A percentile compares a stretch with the other conserved stretches of the same genome.
phyloP scores from a whole-genome alignment of 2,797 vertebrate species.

The Coregonus suidteri region DNA sequence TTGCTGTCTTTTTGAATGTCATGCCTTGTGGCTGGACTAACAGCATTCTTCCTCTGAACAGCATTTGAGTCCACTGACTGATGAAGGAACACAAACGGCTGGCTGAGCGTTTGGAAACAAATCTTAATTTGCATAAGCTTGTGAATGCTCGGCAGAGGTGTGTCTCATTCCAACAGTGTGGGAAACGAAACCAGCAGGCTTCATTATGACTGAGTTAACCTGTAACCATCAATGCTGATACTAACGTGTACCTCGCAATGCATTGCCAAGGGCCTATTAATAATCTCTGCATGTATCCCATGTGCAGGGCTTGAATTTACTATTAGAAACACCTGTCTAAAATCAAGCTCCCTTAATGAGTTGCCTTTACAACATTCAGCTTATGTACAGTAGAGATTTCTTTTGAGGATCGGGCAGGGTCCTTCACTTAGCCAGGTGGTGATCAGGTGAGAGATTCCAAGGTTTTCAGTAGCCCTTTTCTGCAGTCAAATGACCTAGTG shows the following conservation, averaged over 20 bases:
- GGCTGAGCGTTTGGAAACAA: slow-evolving; percentile 5
- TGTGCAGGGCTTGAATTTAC: background rate
- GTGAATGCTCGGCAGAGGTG: slow-evolving; percentile 37
- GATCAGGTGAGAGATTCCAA: background rate
- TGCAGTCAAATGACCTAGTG: too few relatives aligned
- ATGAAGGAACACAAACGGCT: slow-evolving; percentile 16
- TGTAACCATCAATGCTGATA: background rate
- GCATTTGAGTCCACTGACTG: slow-evolving; percentile 17
- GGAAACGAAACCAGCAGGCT: slow-evolving; percentile 7
- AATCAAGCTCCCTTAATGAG: background rate
- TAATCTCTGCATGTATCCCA: background rate
- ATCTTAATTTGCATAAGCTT: slow-evolving; percentile 1
- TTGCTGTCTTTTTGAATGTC: background rate
- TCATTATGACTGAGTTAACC: background rate
- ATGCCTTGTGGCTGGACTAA: slow-evolving; percentile 7
- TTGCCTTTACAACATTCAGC: background rate
- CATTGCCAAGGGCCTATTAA: background rate
- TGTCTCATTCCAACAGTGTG: slow-evolving; percentile 14
- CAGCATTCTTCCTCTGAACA: slow-evolving; percentile 33
- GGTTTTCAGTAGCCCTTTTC: background rate
- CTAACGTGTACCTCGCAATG: background rate
- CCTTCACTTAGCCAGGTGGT: background rate
- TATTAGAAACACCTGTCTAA: background rate
- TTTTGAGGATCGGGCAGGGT: background rate
- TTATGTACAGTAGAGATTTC: background rate